Conservation (phyloP, 1,140 invertebrate species). For the Bombus fervidus region DNA sequence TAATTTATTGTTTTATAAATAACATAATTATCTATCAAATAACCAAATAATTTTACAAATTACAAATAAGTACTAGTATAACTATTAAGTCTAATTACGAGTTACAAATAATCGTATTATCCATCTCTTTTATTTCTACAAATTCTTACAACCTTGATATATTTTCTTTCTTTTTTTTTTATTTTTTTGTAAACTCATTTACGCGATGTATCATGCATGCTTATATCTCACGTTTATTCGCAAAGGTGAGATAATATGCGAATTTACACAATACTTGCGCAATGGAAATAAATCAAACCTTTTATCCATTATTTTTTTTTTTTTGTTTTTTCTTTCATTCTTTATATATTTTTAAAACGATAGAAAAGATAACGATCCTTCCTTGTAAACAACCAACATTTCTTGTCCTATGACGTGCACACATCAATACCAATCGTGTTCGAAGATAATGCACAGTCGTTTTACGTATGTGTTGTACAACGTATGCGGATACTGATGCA, state of each 20-base stretch:
- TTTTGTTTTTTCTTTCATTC: not conserved
- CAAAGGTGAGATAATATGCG: not conserved
- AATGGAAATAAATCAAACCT: not conserved
- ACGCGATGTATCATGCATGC: not conserved
- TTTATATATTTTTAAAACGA: not conserved
- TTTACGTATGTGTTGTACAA: not conserved
- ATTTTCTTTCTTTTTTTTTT: not conserved
- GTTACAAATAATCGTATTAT: no score
- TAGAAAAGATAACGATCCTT: not conserved
- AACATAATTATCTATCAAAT: no score
- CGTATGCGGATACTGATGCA: not conserved
- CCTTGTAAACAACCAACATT: not conserved
- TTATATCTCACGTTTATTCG: not conserved
- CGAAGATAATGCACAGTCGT: not conserved
- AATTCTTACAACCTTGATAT: not conserved
- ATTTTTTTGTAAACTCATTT: not conserved
- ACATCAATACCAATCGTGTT: not conserved
- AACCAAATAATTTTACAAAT: no score
- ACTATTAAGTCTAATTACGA: no score
- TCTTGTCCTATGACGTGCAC: not conserved
- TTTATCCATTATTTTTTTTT: not conserved
- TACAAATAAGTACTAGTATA: no score
- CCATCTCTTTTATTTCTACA: not conserved
- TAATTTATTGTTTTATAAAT: conserved; percentile 5
- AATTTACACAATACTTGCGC: not conserved